Evolutionary conservation across 2,113 vertebrate genomes (phyloP), one percentile per base, ranked within the genome.

Genomic region (Alligator mississippiensis): DNA sequence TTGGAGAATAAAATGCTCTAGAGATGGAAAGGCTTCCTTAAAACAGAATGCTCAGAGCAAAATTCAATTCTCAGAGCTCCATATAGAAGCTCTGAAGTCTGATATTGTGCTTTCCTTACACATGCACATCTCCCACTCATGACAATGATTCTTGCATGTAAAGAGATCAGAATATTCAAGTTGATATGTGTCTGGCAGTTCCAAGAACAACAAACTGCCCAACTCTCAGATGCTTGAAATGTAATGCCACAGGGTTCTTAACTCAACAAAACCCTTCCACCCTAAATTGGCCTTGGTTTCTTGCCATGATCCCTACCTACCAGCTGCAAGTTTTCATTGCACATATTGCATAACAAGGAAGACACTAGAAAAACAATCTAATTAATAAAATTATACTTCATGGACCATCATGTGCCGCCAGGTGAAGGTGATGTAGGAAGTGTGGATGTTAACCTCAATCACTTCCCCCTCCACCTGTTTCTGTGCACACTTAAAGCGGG

Each of bases 101-200:
- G n/a, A 79, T 25, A 63, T 38, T 27, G 25, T 0, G 0, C 25
- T 85, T 30, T n/a, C 64, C 12, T 58, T 1, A 11, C 17, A 8
- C 0, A 4, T 17, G 22, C n/a, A 62, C 77, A 82, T 80, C 61
- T 87, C 68, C 1, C 0, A 8, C 62, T 27, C 30, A 57, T 0
- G 0, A 55, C 72, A 54, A 60, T 24, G 61, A 68, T 81, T 57
- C 62, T n/a, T 27, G 16, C 64, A 81, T 64, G 47, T 10, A 55
- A 34, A 59, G 34, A 22, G 22, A 63, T 38, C 25, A 12, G 85
- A 85, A 61, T 80, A 92, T 27, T 38, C 30, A 19, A 70, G 30
- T 22, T 54, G 34, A 70, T n/a, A 70, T 70, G 18, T 30, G 34
- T 30, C 38, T 72, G 79, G 66, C 83, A 47, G 55, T 17, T 5